Conservation (phyloP, 2,888 invertebrate genomes). For the Cyclophora albipunctata region DNA sequence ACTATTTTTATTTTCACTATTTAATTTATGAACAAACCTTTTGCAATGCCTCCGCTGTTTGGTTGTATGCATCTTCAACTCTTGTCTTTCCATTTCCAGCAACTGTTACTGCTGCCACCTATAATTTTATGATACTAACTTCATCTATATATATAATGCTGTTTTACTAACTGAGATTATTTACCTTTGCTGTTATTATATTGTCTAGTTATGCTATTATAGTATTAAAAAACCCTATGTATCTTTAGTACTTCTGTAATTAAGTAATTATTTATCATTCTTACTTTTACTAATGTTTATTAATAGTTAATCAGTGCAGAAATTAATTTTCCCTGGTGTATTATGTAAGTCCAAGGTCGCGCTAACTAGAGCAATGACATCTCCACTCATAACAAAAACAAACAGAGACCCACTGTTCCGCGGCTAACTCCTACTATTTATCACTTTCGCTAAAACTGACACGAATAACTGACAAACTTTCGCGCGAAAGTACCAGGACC, state of each 20-base stretch:
- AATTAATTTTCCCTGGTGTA: background rate
- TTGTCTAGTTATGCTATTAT: too few relatives aligned
- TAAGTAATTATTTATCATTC: background rate
- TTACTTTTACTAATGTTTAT: conserved; percentile 2
- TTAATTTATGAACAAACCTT: conserved; percentile 29
- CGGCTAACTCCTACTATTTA: conserved; percentile 7
- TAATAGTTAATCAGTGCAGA: too few relatives aligned
- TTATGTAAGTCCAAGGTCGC: conserved; percentile 54
- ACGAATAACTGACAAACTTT: conserved; percentile 35
- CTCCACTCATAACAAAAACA: conserved; percentile 32
- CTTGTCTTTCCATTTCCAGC: conserved; percentile 50
- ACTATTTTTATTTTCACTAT: too few relatives aligned
- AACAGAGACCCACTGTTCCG: conserved; percentile 9
- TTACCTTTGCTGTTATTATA: too few relatives aligned
- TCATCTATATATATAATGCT: background rate
- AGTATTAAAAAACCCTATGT: too few relatives aligned
- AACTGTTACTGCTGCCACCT: conserved; percentile 58
- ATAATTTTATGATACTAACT: background rate
- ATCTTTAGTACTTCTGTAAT: background rate
- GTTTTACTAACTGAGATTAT: too few relatives aligned
- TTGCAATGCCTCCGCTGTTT: conserved; percentile 43
- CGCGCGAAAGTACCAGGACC: conserved; percentile 45
- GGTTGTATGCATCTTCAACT: conserved; percentile 45
- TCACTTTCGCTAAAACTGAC: conserved; percentile 21
- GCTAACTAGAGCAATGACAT: conserved; percentile 34